phyloP scores from a whole-genome alignment of 2,797 vertebrate genomes.

The Acridotheres tristis region DNA sequence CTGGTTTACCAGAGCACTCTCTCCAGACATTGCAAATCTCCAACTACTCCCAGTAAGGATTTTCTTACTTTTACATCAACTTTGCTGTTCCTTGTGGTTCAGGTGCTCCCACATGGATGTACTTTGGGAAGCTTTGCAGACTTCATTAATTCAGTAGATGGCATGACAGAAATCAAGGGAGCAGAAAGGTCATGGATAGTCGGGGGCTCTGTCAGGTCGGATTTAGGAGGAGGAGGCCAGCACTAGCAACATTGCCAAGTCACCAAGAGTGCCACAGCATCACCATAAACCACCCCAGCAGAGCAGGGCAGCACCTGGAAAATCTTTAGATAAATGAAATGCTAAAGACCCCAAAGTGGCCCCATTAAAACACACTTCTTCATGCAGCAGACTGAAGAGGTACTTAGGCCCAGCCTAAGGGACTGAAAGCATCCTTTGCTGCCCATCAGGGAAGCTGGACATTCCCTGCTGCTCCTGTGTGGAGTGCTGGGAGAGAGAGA shows the following conservation, averaged over 20 bases:
- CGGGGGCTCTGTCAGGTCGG: background rate
- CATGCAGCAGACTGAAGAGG: background rate
- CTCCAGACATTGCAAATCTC: background rate
- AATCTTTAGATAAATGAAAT: background rate
- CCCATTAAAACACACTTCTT: background rate
- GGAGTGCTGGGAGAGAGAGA: background rate
- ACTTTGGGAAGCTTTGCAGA: background rate
- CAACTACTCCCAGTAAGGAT: fast-evolving
- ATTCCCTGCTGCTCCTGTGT: fast-evolving
- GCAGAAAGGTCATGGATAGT: background rate
- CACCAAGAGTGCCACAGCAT: fast-evolving
- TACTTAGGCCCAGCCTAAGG: background rate
- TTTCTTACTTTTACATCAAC: background rate
- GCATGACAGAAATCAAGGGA: background rate
- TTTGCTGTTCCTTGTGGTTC: background rate
- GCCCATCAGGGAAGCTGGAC: background rate
- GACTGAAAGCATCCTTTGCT: fast-evolving
- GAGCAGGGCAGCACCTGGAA: background rate
- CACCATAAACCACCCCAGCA: background rate
- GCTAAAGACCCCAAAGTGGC: background rate
- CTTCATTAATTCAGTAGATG: background rate
- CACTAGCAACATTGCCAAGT: background rate
- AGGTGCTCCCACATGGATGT: background rate
- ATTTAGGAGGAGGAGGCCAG: background rate
- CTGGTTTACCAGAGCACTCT: background rate